These are phyloP conservation scores for Epizoanthus illoricatus DNA, from an alignment of 92 coral and sea anemone genomes.

Conservation along the genomic window DNA sequence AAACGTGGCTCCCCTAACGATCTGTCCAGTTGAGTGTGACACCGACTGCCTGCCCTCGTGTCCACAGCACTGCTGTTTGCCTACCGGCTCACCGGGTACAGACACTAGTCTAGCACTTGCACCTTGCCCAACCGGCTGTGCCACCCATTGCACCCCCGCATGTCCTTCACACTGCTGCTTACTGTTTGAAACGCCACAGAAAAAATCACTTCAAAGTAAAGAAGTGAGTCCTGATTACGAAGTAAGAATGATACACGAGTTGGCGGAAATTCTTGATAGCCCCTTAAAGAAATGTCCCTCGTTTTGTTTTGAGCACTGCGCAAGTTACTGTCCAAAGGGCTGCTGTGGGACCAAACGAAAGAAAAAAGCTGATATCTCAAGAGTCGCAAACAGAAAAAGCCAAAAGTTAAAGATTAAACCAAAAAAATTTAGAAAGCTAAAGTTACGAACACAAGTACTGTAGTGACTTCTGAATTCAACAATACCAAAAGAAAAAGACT, in stretches of 20 bases:
- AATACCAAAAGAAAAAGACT: background rate
- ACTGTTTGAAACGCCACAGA: constrained; percentile 15
- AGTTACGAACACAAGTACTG: background rate
- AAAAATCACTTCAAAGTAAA: constrained; percentile 2
- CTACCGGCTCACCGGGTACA: background rate
- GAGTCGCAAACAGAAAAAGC: constrained; percentile 10
- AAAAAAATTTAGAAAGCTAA: background rate
- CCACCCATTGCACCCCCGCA: background rate
- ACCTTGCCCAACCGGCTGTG: constrained; percentile 16
- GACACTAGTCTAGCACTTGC: background rate
- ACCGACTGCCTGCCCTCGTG: constrained; percentile 28
- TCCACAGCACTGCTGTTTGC: constrained; percentile 20
- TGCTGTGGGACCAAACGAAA: constrained; percentile 29
- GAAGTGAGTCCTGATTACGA: background rate
- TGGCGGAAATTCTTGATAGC: constrained; percentile 17
- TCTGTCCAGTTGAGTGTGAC: constrained; percentile 9
- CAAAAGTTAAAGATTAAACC: background rate
- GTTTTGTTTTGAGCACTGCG: constrained; percentile 38
- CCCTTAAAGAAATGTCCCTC: constrained; percentile 22
- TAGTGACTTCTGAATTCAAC: background rate
- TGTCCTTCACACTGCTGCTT: constrained; percentile 27
- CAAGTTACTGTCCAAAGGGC: constrained; percentile 8
- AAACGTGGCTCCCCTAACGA: background rate
- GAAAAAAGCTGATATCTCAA: constrained; percentile 28
- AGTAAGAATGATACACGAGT: constrained; percentile 17